Percentiles rank a stretch among this genome's conserved stretches.
phyloP scores from a whole-genome alignment of 2,797 vertebrate genomes.

The Betta splendens region DNA sequence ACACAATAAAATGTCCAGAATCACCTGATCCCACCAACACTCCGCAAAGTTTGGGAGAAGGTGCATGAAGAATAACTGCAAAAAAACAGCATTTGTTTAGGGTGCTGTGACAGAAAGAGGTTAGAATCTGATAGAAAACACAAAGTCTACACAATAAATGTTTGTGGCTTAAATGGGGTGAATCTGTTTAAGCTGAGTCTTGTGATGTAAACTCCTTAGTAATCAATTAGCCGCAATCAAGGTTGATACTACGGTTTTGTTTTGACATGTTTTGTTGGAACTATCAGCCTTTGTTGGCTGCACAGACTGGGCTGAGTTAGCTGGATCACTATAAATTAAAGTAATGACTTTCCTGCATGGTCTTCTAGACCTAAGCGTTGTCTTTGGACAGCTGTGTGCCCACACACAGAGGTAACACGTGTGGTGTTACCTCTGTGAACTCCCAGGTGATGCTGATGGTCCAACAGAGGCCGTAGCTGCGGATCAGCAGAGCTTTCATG shows the following conservation, averaged over 20 bases:
- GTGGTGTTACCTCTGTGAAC: conserved; percentile 88
- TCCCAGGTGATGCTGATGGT: conserved; percentile 99
- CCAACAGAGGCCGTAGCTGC: conserved; percentile 96
- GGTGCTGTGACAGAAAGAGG: too few species aligned
- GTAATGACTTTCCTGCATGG: neutral
- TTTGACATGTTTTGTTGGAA: conserved; percentile 1
- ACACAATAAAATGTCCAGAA: conserved; percentile 96
- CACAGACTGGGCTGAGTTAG: neutral
- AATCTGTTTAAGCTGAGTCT: conserved; percentile 14
- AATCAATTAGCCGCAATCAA: conserved; percentile 20
- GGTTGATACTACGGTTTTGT: conserved; percentile 13
- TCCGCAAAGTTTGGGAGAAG: conserved; percentile 97
- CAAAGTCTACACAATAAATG: too few species aligned
- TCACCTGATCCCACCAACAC: conserved; percentile 99
- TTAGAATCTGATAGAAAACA: too few species aligned
- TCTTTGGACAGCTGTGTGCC: neutral
- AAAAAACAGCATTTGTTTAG: conserved; percentile 5
- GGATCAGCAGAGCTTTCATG: conserved; percentile 96
- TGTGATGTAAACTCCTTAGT: conserved; percentile 12
- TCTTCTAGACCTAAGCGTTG: neutral
- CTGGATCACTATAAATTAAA: conserved; percentile 10
- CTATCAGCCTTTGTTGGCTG: conserved; percentile 1
- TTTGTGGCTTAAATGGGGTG: neutral
- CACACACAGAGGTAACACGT: neutral
- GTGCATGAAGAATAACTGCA: conserved; percentile 97